Conservation (phyloP, 2,113 vertebrate species). For the Sylvia atricapilla region DNA sequence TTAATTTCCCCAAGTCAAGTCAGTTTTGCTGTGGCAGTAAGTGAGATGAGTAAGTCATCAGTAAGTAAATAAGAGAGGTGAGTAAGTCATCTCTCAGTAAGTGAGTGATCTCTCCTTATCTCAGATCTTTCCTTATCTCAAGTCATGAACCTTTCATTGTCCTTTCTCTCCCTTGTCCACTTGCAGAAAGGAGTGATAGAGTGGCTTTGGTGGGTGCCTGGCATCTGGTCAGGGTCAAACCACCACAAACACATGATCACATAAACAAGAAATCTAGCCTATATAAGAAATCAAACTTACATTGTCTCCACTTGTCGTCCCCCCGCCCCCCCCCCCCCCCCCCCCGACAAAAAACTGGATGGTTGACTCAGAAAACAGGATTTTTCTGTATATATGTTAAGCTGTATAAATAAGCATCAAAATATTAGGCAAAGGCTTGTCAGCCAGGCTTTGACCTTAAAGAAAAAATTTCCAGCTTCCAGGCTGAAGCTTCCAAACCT, state of each 20-base stretch:
- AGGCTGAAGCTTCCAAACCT: background rate
- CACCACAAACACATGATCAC: background rate
- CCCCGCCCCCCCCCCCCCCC: background rate
- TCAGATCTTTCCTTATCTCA: background rate
- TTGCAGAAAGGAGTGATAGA: background rate
- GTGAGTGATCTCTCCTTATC: too few species aligned
- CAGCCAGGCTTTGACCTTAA: background rate
- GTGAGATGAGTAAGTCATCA: too few species aligned
- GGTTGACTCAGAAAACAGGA: background rate
- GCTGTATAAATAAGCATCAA: background rate
- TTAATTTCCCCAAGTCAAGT: background rate
- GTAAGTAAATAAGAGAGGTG: too few species aligned
- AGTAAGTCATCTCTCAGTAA: too few species aligned
- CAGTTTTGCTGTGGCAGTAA: background rate
- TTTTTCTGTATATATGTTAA: background rate
- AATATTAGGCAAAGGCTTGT: background rate
- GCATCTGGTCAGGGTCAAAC: background rate
- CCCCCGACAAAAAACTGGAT: background rate
- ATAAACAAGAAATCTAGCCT: background rate
- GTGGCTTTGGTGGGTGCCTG: background rate
- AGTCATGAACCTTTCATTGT: background rate
- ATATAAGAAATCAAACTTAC: background rate
- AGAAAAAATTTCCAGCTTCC: background rate
- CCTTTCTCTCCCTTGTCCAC: background rate
- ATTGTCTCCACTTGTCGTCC: fast-evolving